Base-by-base conservation (phyloP, 2,797 vertebrate genomes). In the Mallotus villosus region DNA sequence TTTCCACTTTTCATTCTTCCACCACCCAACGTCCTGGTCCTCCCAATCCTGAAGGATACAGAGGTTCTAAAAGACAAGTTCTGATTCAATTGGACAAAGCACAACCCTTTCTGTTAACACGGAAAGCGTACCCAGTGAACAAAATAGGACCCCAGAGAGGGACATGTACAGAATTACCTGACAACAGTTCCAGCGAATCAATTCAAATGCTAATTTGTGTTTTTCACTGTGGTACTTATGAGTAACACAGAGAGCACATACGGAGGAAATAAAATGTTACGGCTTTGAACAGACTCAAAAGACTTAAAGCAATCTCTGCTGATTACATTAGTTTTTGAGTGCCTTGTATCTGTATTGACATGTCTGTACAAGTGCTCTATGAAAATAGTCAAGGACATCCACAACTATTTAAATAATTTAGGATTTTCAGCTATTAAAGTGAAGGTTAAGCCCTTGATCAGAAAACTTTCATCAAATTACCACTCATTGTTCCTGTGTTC, bases 1-100 rank as follows among this genome's bases (percentile, higher is more conserved):
- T 79, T 80, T 59, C 55, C n/a, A 78, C 62, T 67, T n/a, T 76
- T 51, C 59, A 27, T 60, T 77, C 74, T 71, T 78, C 70, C 75
- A 84, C 71, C 80, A 49, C 74, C 63, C 62, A 51, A 53, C 53
- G 8, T 19, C 37, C 74, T 74, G 80, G 73, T 78, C 72, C 64
- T 78, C 61, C 66, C 67, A 73, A 61, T n/a, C 7, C 51, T 77
- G 69, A 68, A 79, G 67, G 74, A 78, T 77, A 75, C 64, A 37
- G 12, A 24, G 63, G 69, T 75, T 71, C 73, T 14, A 78, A 74
- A 21, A 73, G 63, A 55, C 29, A 29, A 4, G 53, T 74, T 46
- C 51, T 25, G n/a, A 46, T 41, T 12, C 22, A 37, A 37, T 21
- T n/a, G 34, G 63, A 49, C 62, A 71, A 34, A 24, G 46, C 37